Evolutionary conservation across 2,888 invertebrate genomes (phyloP).

Genomic region (Coelopa pilipes): DNA sequence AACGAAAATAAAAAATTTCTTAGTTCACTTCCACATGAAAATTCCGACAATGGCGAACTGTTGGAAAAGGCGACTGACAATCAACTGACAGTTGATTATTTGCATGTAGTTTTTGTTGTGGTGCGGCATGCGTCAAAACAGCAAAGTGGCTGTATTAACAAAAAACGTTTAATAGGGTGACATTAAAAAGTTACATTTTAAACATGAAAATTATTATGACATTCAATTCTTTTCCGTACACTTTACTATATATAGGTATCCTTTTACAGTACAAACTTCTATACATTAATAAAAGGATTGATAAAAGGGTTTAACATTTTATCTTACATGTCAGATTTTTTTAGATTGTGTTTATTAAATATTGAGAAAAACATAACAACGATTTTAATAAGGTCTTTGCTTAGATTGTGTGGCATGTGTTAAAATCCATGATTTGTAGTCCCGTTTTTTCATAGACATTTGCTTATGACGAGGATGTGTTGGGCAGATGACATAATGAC

Average conservation of each 20-base stretch:
- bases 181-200: no score
- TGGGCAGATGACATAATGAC: slow-evolving; percentile 79
- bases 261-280: no score
- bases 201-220: no score
- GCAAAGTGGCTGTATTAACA: no score
- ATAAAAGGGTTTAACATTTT: no score
- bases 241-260: no score
- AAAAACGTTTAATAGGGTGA: no score
- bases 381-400: slow-evolving; percentile 57
- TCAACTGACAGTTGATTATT: slow-evolving; percentile 13
- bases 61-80: slow-evolving; percentile 14
- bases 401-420: slow-evolving; percentile 78
- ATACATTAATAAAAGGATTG: no score
- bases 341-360: no score
- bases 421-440: slow-evolving; percentile 79
- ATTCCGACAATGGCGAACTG: slow-evolving; percentile 29
- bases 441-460: slow-evolving; percentile 76
- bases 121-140: neutral
- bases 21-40: slow-evolving; percentile 10
- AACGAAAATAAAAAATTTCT: slow-evolving; percentile 14
- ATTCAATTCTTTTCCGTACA: no score
- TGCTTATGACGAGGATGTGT: slow-evolving; percentile 85
- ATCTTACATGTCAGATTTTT: no score
- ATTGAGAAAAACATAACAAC: no score
- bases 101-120: neutral